phyloP scores from a whole-genome alignment of 2,888 invertebrate genomes.

The Nezara viridula region DNA sequence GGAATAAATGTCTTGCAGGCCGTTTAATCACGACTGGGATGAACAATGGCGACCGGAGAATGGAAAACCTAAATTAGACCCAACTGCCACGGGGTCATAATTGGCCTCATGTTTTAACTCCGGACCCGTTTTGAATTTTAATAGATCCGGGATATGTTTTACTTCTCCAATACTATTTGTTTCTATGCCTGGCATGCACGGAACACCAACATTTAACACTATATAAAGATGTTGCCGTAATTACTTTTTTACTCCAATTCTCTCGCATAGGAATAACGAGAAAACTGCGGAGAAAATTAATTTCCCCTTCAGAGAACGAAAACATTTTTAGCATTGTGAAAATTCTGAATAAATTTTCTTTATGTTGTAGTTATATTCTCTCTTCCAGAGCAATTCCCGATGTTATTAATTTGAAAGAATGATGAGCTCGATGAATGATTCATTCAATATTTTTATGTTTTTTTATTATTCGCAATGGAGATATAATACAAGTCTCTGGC shows the following conservation, averaged over 20 bases:
- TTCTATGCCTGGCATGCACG: not conserved
- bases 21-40: not conserved
- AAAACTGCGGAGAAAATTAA: not conserved
- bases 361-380: not conserved
- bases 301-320: not conserved
- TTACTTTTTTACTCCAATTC: not conserved
- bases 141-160: constrained; percentile 18
- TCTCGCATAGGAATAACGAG: not conserved
- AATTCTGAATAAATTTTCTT: not conserved
- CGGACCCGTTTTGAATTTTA: not conserved
- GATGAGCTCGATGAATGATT: not conserved
- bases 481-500: too few relatives aligned
- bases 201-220: not conserved
- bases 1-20: constrained; percentile 4
- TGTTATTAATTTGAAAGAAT: not conserved
- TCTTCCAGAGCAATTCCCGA: not conserved
- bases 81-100: not conserved
- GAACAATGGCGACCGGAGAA: constrained; percentile 18
- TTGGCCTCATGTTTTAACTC: not conserved
- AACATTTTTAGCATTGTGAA: not conserved
- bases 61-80: constrained; percentile 30
- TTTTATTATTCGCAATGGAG: too few relatives aligned
- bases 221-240: not conserved
- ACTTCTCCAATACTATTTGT: not conserved
- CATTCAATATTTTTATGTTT: not conserved